Percentiles rank a stretch among this genome's conserved stretches.
Evolutionary conservation across 1,140 invertebrate genomes (phyloP).

Genomic region (Euura lappo): DNA sequence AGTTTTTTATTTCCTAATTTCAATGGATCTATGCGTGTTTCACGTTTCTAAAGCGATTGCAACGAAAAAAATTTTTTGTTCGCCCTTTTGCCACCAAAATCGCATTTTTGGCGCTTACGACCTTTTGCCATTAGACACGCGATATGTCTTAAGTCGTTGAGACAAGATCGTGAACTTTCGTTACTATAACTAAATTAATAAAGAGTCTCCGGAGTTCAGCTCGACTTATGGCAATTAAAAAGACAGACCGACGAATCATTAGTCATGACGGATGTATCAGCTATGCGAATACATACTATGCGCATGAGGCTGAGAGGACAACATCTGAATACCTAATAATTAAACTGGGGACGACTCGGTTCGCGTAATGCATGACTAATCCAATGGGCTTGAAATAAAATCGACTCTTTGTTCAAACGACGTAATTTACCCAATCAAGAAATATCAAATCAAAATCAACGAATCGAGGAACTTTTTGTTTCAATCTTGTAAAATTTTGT

Average conservation of each 20-base stretch:
- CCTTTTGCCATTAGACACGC: too few relatives aligned
- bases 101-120: too few relatives aligned
- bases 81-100: too few relatives aligned
- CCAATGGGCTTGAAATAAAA: not conserved
- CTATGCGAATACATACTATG: not conserved
- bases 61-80: too few relatives aligned
- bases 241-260: not conserved
- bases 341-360: not conserved
- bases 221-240: not conserved
- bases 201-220: not conserved
- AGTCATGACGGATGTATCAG: not conserved
- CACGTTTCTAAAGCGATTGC: too few relatives aligned
- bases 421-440: not conserved
- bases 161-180: too few relatives aligned
- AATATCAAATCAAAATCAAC: too few relatives aligned
- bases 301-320: not conserved
- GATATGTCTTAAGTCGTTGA: too few relatives aligned
- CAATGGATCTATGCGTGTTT: too few relatives aligned
- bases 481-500: too few relatives aligned
- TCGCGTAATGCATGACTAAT: not conserved
- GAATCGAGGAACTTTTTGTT: too few relatives aligned
- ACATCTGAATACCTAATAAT: slow-evolving; percentile 13
- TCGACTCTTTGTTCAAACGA: slow-evolving; percentile 6
- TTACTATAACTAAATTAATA: not conserved
- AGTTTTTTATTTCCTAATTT: too few relatives aligned